Conservation (phyloP, 2,888 invertebrate genomes). For the Pandemis corylana region DNA sequence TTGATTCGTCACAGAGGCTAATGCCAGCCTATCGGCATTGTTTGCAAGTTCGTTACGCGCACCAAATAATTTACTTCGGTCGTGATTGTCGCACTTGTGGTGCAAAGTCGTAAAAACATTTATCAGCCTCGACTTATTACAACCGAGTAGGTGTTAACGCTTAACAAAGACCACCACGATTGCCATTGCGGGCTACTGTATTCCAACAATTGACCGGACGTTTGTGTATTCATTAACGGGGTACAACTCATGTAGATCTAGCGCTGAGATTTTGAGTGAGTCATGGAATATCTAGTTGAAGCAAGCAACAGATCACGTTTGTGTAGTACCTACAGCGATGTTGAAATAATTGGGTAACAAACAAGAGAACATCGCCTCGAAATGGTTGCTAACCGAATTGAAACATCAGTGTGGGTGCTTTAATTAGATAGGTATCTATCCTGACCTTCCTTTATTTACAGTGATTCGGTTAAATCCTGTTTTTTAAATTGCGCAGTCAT, state of each 20-base stretch:
- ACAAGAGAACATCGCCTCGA: constrained; percentile 22
- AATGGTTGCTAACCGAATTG: constrained; percentile 21
- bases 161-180: constrained; percentile 70
- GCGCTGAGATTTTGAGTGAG: constrained; percentile 41
- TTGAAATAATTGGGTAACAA: constrained; percentile 40
- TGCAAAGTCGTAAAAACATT: constrained; percentile 68
- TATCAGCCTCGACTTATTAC: constrained; percentile 58
- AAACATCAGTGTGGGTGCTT: constrained; percentile 16
- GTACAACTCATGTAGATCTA: constrained; percentile 45
- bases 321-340: constrained; percentile 36
- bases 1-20: constrained; percentile 71
- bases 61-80: constrained; percentile 75
- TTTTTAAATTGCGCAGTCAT: neutral
- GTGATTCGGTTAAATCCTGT: neutral
- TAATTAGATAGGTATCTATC: neutral
- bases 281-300: constrained; percentile 38
- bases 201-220: constrained; percentile 63
- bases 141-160: constrained; percentile 68
- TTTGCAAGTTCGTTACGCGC: constrained; percentile 71
- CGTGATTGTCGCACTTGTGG: constrained; percentile 68
- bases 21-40: constrained; percentile 68
- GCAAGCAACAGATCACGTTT: constrained; percentile 39
- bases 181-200: constrained; percentile 59
- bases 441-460: neutral
- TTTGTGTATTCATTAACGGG: constrained; percentile 48